Conservation (phyloP, 2,113 vertebrate species). For the Apaloderma vittatum region DNA sequence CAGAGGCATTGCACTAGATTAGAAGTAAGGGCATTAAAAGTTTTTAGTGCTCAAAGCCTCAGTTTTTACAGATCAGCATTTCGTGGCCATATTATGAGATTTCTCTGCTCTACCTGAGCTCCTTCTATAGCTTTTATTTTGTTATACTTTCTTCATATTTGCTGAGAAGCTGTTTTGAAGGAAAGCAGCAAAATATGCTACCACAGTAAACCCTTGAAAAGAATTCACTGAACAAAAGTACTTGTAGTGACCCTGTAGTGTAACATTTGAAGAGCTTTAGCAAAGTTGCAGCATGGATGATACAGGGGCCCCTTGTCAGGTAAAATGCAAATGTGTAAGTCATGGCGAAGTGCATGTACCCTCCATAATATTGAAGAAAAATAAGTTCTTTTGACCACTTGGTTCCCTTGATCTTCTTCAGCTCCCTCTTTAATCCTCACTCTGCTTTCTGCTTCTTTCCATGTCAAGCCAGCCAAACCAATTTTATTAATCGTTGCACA, state of each 20-base stretch:
- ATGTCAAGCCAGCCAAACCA: not conserved
- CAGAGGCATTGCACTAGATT: slow-evolving; percentile 15
- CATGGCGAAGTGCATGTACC: not conserved
- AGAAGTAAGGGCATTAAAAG: slow-evolving; percentile 33
- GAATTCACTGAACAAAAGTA: not conserved
- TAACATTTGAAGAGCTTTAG: not conserved
- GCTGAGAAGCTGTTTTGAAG: not conserved
- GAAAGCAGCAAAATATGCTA: not conserved
- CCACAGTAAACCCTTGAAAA: not conserved
- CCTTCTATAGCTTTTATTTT: not conserved
- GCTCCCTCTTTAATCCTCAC: not conserved
- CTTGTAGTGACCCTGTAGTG: not conserved
- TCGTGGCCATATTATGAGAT: not conserved
- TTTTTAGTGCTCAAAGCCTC: slow-evolving; percentile 40
- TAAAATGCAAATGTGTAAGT: not conserved
- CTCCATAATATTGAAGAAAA: not conserved
- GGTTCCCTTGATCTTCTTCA: not conserved
- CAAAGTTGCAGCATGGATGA: not conserved
- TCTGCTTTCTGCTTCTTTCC: not conserved
- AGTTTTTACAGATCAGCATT: slow-evolving; percentile 6
- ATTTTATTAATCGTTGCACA: not conserved
- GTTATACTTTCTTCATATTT: not conserved
- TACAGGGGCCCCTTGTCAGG: not conserved
- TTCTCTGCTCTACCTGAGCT: slow-evolving; percentile 7
- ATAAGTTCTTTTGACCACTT: not conserved